Conservation (phyloP, 1,140 invertebrate genomes). For the Euwallacea fornicatus region DNA sequence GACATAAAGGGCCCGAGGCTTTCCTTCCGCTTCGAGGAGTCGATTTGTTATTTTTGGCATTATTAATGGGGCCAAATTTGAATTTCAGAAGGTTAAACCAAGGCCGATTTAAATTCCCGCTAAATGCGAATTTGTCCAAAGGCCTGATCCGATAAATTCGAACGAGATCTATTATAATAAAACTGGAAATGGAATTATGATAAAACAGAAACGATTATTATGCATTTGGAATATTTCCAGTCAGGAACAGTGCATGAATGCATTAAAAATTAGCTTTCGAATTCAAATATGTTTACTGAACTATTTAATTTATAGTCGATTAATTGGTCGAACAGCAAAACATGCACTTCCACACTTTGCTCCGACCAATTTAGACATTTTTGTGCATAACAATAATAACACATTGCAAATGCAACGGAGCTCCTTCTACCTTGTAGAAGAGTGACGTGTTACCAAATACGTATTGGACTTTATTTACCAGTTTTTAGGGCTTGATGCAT, state of each 20-base stretch:
- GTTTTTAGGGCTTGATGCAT: slow-evolving; percentile 14
- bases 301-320: too few relatives aligned
- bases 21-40: neutral
- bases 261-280: too few relatives aligned
- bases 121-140: neutral
- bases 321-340: neutral
- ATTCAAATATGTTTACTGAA: too few relatives aligned
- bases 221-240: too few relatives aligned
- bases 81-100: neutral
- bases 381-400: slow-evolving; percentile 1
- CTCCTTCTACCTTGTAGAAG: neutral
- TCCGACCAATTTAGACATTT: neutral
- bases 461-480: slow-evolving; percentile 10
- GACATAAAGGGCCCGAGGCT: neutral
- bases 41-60: too few relatives aligned
- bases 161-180: neutral
- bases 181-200: too few relatives aligned
- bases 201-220: too few relatives aligned
- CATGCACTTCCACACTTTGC: neutral
- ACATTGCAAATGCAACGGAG: neutral
- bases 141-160: neutral
- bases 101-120: neutral
- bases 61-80: too few relatives aligned
- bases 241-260: too few relatives aligned
- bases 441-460: slow-evolving; percentile 12